Evolutionary conservation across 2,113 vertebrate genomes (phyloP), one percentile per base, ranked within the genome.

Genomic region (Poeciliopsis occidentalis): DNA sequence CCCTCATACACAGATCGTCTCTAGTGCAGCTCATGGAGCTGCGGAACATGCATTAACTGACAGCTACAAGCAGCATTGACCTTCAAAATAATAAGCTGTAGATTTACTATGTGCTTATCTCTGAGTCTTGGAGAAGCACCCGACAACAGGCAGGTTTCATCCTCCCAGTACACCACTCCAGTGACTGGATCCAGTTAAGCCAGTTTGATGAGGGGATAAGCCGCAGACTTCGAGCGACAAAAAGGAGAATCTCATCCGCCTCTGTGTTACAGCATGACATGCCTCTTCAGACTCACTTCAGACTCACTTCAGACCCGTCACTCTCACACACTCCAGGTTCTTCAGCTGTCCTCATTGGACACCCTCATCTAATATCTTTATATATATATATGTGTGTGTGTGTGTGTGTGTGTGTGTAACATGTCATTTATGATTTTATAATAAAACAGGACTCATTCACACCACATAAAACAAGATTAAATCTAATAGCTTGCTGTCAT

Each of bases 191-290:
- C 60, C 72, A 74, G 71, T 73, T 69, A 69, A 81, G 81, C 78
- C 75, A 65, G 70, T 82, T 41, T 79, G 82, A 87, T 80, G 60
- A 65, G 39, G 57, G 62, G 77, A 68, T 83, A 83, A 82, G 69
- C 83, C 39, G 51, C 67, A 69, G 73, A 22, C 57, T 74, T 39
- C 69, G 76, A 66, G 22, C 26, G 72, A 76, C 64, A 79, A 75
- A 61, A 34, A 67, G n/a, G 30, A 75, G 17, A 71, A 74, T 71
- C 37, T 60, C 62, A 80, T 79, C 68, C 44, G 76, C 76, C 64
- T 70, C 62, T 34, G 41, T 12, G 8, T 26, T 71, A 54, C 44
- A 65, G 69, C 17, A 8, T 39, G 30, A 77, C 63, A 77, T 60
- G 73, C 73, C 61, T 78, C 61, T 64, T 44, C 26, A 64, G 31